phyloP scores from a whole-genome alignment of 1,140 invertebrate genomes.

The Penaeus vannamei region DNA sequence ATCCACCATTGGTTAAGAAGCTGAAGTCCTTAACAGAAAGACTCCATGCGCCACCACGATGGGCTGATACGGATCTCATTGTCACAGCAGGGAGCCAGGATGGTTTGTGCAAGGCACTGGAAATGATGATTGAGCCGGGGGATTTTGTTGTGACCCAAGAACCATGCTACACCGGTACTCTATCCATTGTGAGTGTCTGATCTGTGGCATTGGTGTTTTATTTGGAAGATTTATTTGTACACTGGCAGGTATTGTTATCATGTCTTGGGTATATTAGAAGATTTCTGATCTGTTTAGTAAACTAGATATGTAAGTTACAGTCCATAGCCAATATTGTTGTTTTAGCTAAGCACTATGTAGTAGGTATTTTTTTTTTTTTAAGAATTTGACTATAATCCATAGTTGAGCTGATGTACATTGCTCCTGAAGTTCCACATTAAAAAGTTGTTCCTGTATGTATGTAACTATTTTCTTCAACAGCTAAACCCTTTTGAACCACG shows the following conservation, averaged over 20 bases:
- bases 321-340: too few species aligned
- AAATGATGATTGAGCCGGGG: slow-evolving; percentile 79
- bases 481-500: slow-evolving; percentile 70
- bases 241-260: too few species aligned
- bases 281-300: too few species aligned
- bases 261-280: too few species aligned
- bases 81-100: slow-evolving; percentile 84
- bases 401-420: too few species aligned
- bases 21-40: slow-evolving; percentile 79
- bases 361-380: too few species aligned
- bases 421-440: too few species aligned
- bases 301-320: too few species aligned
- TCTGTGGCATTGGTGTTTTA: background rate
- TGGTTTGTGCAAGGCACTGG: slow-evolving; percentile 81
- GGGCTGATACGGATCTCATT: slow-evolving; percentile 77
- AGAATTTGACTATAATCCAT: too few species aligned
- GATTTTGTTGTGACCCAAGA: slow-evolving; percentile 81
- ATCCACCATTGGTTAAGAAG: slow-evolving; percentile 77
- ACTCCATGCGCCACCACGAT: slow-evolving; percentile 78
- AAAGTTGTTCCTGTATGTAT: too few species aligned
- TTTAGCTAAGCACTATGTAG: too few species aligned
- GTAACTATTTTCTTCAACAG: slow-evolving; percentile 65
- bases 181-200: slow-evolving; percentile 69
- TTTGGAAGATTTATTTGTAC: background rate
- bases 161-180: slow-evolving; percentile 81